Conservation (phyloP, 2,888 invertebrate genomes). For the Aspidiotus rigidus region DNA sequence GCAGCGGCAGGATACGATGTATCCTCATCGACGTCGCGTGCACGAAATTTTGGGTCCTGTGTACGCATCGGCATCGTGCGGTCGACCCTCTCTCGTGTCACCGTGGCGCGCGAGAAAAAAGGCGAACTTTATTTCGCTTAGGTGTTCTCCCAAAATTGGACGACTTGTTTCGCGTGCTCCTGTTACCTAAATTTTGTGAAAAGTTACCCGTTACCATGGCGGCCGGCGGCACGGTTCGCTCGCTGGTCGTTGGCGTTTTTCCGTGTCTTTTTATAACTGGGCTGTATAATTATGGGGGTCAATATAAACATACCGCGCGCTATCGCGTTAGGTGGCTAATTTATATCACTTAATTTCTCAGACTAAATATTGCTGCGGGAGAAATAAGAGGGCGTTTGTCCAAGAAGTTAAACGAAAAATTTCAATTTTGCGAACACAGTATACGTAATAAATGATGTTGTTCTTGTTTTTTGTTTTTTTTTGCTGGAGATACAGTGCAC, state of each 20-base stretch:
- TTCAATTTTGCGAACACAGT: no score
- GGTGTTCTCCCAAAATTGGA: neutral
- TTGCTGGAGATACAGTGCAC: no score
- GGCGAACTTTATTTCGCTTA: no score
- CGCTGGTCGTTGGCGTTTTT: neutral
- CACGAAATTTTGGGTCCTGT: neutral
- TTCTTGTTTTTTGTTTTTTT: no score
- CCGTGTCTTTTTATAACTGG: conserved; percentile 8
- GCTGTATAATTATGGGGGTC: conserved; percentile 10
- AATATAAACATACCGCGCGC: conserved; percentile 12
- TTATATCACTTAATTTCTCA: no score
- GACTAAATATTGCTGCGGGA: no score
- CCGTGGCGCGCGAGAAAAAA: no score
- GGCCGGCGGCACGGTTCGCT: conserved; percentile 22
- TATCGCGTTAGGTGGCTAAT: neutral
- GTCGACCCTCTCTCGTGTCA: no score
- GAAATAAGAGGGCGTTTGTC: no score
- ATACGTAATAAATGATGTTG: no score
- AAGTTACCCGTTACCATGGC: conserved; percentile 30
- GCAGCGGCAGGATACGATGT: neutral
- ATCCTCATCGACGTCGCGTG: neutral
- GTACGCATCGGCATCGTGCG: conserved; percentile 8
- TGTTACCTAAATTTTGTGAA: conserved; percentile 30
- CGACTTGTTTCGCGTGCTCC: conserved; percentile 8
- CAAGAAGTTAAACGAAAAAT: no score